Percentiles rank a stretch among this genome's conserved stretches.
Evolutionary conservation across 2,113 vertebrate species (phyloP).

Genomic region (Otocyon megalotis): DNA sequence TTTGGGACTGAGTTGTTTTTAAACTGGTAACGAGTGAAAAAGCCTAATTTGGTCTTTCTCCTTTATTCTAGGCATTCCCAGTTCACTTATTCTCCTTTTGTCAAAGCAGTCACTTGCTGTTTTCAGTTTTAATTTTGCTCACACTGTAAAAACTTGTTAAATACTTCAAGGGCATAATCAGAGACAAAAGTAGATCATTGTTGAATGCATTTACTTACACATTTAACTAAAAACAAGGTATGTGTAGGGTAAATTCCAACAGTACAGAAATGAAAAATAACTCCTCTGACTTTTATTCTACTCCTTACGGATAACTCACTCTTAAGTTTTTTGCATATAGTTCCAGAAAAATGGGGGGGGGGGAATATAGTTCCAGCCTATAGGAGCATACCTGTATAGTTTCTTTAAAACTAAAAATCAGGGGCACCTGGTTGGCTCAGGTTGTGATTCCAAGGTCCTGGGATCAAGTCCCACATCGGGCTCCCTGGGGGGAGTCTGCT

Average conservation of each 20-base stretch:
- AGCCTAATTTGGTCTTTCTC: background rate
- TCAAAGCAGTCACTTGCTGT: background rate
- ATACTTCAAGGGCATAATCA: background rate
- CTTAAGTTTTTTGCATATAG: background rate
- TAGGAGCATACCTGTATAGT: background rate
- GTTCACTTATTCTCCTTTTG: background rate
- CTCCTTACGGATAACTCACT: background rate
- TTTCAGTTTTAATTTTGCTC: conserved; percentile 23
- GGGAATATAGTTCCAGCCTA: background rate
- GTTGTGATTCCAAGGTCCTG: too few species aligned
- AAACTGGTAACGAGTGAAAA: background rate
- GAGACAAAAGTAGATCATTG: background rate
- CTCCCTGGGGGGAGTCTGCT: too few species aligned
- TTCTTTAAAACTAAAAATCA: conserved; percentile 49
- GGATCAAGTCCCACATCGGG: too few species aligned
- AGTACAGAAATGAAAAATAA: background rate
- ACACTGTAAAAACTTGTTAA: background rate
- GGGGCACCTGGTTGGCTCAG: too few species aligned
- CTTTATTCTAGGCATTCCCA: background rate
- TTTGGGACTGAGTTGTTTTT: background rate
- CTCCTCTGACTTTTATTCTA: background rate
- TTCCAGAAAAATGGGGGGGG: background rate
- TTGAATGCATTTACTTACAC: background rate
- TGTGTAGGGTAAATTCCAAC: background rate
- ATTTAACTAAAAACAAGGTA: background rate